These are phyloP conservation scores for Scopus umbretta DNA, from an alignment of 2,113 vertebrate genomes.

Conservation along the genomic window DNA sequence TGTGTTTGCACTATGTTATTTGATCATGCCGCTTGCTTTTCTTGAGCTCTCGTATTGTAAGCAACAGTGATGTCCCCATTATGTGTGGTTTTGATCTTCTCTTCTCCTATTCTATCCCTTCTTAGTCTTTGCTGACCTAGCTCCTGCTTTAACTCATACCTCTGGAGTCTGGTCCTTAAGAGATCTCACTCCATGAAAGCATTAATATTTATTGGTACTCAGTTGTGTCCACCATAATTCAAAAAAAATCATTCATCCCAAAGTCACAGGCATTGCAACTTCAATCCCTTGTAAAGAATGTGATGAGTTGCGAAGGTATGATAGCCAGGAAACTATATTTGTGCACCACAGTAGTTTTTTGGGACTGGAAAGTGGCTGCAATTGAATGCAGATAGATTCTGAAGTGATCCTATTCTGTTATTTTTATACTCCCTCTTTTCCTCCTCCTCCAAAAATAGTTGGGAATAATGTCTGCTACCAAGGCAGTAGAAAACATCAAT, in stretches of 20 bases:
- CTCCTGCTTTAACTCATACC: neutral
- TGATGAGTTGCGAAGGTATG: neutral
- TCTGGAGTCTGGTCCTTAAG: neutral
- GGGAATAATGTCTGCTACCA: neutral
- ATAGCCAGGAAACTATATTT: neutral
- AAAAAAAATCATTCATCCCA: neutral
- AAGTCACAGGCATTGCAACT: neutral
- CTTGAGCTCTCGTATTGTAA: neutral
- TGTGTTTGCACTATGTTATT: neutral
- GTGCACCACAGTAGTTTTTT: neutral
- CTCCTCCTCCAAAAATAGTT: neutral
- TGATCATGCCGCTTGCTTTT: neutral
- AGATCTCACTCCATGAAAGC: neutral
- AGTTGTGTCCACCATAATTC: neutral
- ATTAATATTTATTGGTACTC: neutral
- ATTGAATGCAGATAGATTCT: neutral
- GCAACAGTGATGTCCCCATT: neutral
- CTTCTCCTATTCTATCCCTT: neutral
- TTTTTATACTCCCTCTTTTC: neutral
- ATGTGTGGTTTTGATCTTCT: neutral
- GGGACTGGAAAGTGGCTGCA: neutral
- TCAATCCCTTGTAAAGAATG: neutral
- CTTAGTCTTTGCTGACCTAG: neutral
- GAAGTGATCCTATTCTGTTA: neutral
- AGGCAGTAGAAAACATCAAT: conserved; percentile 29